Conservation (phyloP, 2,888 invertebrate species). For the Corythucha ciliata region DNA sequence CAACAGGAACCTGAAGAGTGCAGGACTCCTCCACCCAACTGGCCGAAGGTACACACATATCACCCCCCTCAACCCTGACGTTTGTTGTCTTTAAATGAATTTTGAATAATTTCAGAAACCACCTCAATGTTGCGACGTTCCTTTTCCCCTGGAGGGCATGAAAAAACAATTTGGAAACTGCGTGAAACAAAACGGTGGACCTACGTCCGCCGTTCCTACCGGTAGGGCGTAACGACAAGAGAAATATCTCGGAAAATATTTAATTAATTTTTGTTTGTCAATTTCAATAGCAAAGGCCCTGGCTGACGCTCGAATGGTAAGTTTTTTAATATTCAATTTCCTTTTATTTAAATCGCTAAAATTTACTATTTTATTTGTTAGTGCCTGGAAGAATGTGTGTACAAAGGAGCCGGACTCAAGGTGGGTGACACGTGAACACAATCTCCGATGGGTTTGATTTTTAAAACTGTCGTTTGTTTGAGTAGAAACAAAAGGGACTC, state of each 20-base stretch:
- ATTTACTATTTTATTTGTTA: conserved; percentile 24
- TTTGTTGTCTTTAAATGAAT: no score
- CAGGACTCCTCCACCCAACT: no score
- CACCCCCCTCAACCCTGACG: no score
- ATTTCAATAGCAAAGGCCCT: conserved; percentile 28
- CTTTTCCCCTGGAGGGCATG: conserved; percentile 27
- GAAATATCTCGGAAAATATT: background rate
- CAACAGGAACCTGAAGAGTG: no score
- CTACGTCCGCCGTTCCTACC: conserved; percentile 26
- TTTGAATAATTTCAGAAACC: conserved; percentile 19
- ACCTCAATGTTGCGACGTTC: conserved; percentile 27
- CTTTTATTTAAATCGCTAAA: no score
- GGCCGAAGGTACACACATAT: no score
- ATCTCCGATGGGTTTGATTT: background rate
- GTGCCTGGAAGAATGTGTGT: conserved; percentile 34
- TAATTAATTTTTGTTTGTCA: conserved; percentile 20
- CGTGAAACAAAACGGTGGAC: conserved; percentile 25
- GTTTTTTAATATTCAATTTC: conserved; percentile 15
- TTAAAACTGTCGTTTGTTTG: background rate
- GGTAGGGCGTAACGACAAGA: conserved; percentile 17
- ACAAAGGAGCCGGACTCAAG: conserved; percentile 30
- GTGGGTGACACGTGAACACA: conserved; percentile 26
- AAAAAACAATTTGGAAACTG: conserved; percentile 26
- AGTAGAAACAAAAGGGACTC: conserved; percentile 18
- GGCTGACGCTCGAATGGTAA: conserved; percentile 26